Base-by-base conservation (phyloP, 2,888 invertebrate genomes). In the Hemithea aestivaria region DNA sequence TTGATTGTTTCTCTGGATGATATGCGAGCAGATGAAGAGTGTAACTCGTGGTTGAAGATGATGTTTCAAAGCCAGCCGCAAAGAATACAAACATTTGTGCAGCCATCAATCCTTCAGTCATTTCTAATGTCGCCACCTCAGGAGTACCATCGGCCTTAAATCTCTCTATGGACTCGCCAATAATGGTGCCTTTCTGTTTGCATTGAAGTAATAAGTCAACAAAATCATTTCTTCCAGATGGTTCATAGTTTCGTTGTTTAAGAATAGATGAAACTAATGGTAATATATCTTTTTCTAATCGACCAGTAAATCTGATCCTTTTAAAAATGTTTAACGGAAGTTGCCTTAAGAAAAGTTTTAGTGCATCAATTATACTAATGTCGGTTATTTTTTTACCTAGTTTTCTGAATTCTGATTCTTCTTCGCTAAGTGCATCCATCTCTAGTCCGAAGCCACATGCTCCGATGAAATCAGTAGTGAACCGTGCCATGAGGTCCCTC, bases 401-500 rank as follows among this genome's bases (percentile, higher is more conserved):
- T 40, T 66, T 59, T 11, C 72, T 54, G 38, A 74, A 73, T 0
- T 56, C 55, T 0, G 74, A 73, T 1, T 66, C 43, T 3, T 74
- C 71, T 0, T 71, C 62, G 10, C 56, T 62, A 2, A 75, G 57
- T 0, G 73, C 66, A 31, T 73, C 64, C 0, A 64, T 57, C 5
- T 75, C 70, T 20, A 74, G 55, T 0, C 74, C 73, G 30, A 74
- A 73, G 2, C 66, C 75, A 24, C 72, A 72, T 11, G 73, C 68
- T 8, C 73, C 74, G 27, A 73, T 74, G 40, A 74, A 71, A 40
- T 74, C 74, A 3, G 67, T 74, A 9, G 72, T 72, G 48, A 67
- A 73, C 2, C 74, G 60, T 6, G 74, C 75, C 72, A 75, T 73
- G 9, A 76, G 60, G 11, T 78, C 77, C 1, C 71, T 59, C 2